A percentile compares a stretch with the other conserved stretches of the same genome.
phyloP scores from a whole-genome alignment of 2,888 invertebrate genomes.

The Lithophane semibrunnea region DNA sequence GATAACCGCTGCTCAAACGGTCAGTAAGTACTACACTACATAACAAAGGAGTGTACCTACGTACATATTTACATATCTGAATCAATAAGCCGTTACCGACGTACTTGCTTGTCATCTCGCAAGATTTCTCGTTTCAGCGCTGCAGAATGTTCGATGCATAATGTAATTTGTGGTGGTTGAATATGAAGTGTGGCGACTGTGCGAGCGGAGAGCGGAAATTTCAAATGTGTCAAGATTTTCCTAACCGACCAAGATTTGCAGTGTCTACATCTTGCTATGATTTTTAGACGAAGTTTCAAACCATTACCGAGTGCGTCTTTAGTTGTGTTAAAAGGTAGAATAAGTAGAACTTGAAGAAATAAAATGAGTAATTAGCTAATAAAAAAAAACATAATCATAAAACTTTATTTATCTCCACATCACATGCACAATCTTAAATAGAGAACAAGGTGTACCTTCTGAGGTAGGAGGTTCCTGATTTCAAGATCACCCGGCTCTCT shows the following conservation, averaged over 20 bases:
- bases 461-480: too few relatives aligned
- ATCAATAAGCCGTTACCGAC: conserved; percentile 52
- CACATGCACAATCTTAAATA: too few relatives aligned
- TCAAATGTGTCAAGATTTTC: too few relatives aligned
- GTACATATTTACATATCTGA: conserved; percentile 43
- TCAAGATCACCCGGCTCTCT: too few relatives aligned
- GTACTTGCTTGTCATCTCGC: conserved; percentile 55
- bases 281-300: background rate
- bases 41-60: conserved; percentile 20
- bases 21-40: background rate
- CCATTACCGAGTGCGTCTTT: background rate
- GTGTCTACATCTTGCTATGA: background rate
- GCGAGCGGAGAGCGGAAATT: conserved; percentile 30
- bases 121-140: conserved; percentile 58
- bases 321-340: background rate
- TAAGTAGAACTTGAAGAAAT: background rate
- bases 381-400: too few relatives aligned
- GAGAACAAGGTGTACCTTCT: too few relatives aligned
- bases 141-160: conserved; percentile 56
- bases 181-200: conserved; percentile 25
- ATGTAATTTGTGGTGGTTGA: conserved; percentile 49
- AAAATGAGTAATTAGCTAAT: too few relatives aligned
- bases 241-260: background rate
- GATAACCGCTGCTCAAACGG: conserved; percentile 30
- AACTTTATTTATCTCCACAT: too few relatives aligned